Evolutionary conservation across 2,797 vertebrate genomes (phyloP), one percentile per base, ranked within the genome.

Genomic region (Pseudochromis fuscus): DNA sequence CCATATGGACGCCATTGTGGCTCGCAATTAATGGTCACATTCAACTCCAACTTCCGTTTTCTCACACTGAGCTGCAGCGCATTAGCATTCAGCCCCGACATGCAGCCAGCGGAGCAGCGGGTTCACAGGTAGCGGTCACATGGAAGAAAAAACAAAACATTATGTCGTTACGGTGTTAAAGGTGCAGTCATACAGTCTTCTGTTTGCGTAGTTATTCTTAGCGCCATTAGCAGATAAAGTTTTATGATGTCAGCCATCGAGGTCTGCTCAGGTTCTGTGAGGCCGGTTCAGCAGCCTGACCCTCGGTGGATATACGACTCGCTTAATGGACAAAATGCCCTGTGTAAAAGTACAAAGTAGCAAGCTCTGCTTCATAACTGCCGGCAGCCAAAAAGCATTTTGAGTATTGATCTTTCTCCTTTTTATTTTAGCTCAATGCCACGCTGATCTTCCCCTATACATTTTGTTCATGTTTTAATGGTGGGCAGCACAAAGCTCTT

Each of bases 1-100:
- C 72, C 70, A 49, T 83, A 80, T 71, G 74, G 75, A 80, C 8
- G n/a, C 60, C 84, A 88, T 87, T 82, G 82, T 88, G 70, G 31
- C 73, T 70, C 19, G 9, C 76, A 77, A 79, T 89, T 90, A 85
- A 88, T 88, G 89, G 81, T 83, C 75, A 40, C 86, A 84, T 88
- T 86, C 82, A 88, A 58, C 72, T 55, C 66, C 35, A 24, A 79
- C 87, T 91, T 90, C 87, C 84, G 65, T 53, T 83, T 87, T 84
- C 82, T 82, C 86, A 88, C 75, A 68, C 75, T 81, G 69, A 69
- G 38, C 31, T 23, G 59, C 67, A 24, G 59, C 13, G 51, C 82
- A 87, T 92, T 90, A 86, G 75, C 84, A 88, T 93, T 91, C 86
- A 55, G 46, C 42, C 27, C 42, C 13, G 15, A 69, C 61, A 7